Base-by-base conservation (phyloP, 2,888 invertebrate genomes). In the Zelleria hepariella region DNA sequence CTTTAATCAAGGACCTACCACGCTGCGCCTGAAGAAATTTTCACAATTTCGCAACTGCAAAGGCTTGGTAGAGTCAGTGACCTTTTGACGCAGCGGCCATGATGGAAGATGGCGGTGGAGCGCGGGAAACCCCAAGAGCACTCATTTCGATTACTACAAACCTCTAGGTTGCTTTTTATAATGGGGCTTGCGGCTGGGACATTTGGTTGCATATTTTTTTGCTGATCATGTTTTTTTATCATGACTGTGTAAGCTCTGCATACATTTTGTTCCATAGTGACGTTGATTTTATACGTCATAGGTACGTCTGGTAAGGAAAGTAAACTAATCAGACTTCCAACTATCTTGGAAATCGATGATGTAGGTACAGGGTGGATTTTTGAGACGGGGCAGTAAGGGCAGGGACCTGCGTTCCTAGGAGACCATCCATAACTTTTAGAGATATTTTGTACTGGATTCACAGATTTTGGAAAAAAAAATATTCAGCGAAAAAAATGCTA, bases 41-140 rank as follows among this genome's bases (percentile, higher is more conserved):
- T 10, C 32, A 32, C 8, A 5, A 32, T 10, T 32, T 32, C 2
- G 32, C 32, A 10, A 15, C 15, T 42, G 15, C 32, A 42, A 10
- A 42, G 10, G 15, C 15, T 15, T 2, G 32, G 15, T 15, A 62
- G 62, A 72, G 68, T 73, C 68, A 65, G 63, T 62, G 73, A 68
- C 69, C 74, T 67, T 69, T 76, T 76, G 80, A 78, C 75, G 75
- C 73, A 71, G 71, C 71, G 65, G 69, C 66, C 75, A 64, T 63
- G 57, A 59, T 62, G 60, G 57, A 76, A 73, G 67, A 77, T 73
- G 75, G 77, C 72, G 65, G 70, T 62, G 18, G 53, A 64, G 63
- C 68, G 73, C 77, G 79, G 80, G 74, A 81, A 79, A 76, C 70
- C 70, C 73, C 55, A 66, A 79, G 77, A 75, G 76, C 77, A 80